Base-by-base conservation (phyloP, 2,888 invertebrate species). In the Stenchaetothrips biformis region DNA sequence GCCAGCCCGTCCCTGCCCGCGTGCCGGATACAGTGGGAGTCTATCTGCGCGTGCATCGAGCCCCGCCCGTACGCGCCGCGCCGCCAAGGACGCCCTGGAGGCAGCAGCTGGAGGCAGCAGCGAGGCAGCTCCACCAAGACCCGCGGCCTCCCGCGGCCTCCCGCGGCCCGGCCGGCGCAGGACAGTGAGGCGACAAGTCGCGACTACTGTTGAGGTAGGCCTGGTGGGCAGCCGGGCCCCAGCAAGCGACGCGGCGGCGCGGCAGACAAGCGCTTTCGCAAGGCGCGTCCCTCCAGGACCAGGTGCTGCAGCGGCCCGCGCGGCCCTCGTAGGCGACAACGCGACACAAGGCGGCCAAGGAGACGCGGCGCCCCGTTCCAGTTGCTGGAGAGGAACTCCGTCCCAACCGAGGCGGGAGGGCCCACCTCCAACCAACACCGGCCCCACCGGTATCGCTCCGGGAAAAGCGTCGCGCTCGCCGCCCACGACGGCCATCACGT, bases 1-100 rank as follows among this genome's bases (percentile, higher is more conserved):
- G 37, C 37, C 37, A 37, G 37, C 37, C 37, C 37, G 37, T 4
- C 67, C 67, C 25, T 1, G 21, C 4, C 21, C 67, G 67, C 67
- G 13, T 9, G 53, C 53, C 67, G 67, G 67, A 74, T 74, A 74
- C 67, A 74, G 67, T 74, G 67, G 67, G 67, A 74, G 67, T 53
- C 67, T 74, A 74, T 74, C 67, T 74, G 67, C 25, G 21, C 67
- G 18, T 67, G 67, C 21, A 67, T 67, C 67, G 67, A 67, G 67
- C 21, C 67, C 67, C 67, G n/a, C 67, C 67, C 67, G n/a, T 21
- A 21, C 67, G 53, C 9, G 53, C 53, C 53, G 53, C 9, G 53
- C 25, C 25, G 7, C 67, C 21, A 37, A 37, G 37, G 37, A 37
- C 37, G 67, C 67, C 21, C 67, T 18, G 53, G 16, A 18, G 16